Evolutionary conservation across 2,113 vertebrate species (phyloP), one percentile per base, ranked within the genome.

Genomic region (Cololabis saira): DNA sequence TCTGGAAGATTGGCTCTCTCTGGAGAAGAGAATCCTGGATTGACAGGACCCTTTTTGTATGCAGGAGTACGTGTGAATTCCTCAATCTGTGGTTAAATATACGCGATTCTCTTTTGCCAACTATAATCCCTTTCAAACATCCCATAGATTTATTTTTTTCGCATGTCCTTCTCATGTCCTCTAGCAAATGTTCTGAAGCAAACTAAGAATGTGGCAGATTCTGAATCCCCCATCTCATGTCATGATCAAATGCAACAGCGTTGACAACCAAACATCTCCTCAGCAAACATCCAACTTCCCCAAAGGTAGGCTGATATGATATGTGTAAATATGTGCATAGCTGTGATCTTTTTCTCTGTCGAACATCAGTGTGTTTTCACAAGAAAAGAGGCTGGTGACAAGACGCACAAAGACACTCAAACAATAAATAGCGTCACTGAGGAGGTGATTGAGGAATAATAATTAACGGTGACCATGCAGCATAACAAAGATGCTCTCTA

Each of bases 321-420:
- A 16, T 30, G 54, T 65, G 72, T 52, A 61, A 74, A 67, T 70
- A 15, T 71, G 65, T 50, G 70, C 24, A 67, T 12, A 58, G 55
- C 76, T 87, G 66, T 86, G 83, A 88, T 91, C 79, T 85, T 64
- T 15, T 43, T 37, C 54, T 72, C 85, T 73, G 84, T 80, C 82
- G 84, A 57, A 83, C 84, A 82, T 78, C 82, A 71, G 71, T 40
- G 60, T 76, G 62, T 81, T 79, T 56, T 80, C 60, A 49, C 18
- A 76, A 84, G 50, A 86, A 76, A 59, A 86, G 64, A 75, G 45
- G 67, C 22, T 33, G 61, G 54, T 56, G 71, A 79, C 81, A 68
- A 84, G 51, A 82, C 54, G 61, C 59, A 67, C 61, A 84, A 27
- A 77, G 71, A 61, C 55, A 71, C 50, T 79, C 67, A 55, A 74